Evolutionary conservation across 1,140 invertebrate species (phyloP).

Genomic region (Penaeus japonicus): DNA sequence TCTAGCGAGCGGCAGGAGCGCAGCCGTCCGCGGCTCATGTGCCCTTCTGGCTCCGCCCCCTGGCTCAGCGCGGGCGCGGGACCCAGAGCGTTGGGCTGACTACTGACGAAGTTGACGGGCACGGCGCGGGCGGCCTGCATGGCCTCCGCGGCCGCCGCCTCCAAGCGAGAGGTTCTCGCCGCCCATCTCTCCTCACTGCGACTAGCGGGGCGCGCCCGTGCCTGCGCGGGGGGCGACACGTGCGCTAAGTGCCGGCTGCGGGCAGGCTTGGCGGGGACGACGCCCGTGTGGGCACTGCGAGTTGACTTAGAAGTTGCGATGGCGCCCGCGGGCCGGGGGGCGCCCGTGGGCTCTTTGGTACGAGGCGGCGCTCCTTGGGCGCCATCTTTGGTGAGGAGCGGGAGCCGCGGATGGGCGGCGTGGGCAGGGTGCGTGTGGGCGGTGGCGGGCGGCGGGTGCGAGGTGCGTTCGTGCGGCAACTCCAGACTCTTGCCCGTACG

Average conservation of each 20-base stretch:
- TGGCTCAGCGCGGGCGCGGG: neutral
- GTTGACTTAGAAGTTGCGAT: conserved; percentile 22
- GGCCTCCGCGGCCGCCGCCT: conserved; percentile 22
- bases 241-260: neutral
- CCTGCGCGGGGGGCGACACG: neutral
- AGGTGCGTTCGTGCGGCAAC: conserved; percentile 26
- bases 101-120: neutral
- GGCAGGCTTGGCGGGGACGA: conserved; percentile 19
- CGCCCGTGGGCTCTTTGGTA: conserved; percentile 20
- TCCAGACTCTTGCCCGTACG: conserved; percentile 52
- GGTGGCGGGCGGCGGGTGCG: neutral
- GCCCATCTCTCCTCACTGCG: conserved; percentile 6
- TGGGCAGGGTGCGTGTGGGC: neutral
- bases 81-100: neutral
- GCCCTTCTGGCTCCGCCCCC: neutral
- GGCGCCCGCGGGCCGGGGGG: neutral
- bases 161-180: conserved; percentile 14
- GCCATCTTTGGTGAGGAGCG: conserved; percentile 28
- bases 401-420: neutral
- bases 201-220: neutral
- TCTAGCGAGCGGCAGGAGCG: conserved; percentile 54
- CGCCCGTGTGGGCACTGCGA: conserved; percentile 21
- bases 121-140: conserved; percentile 35
- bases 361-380: neutral
- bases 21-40: conserved; percentile 17